phyloP scores from a whole-genome alignment of 2,797 vertebrate genomes.

The Pteronotus mesoamericanus region DNA sequence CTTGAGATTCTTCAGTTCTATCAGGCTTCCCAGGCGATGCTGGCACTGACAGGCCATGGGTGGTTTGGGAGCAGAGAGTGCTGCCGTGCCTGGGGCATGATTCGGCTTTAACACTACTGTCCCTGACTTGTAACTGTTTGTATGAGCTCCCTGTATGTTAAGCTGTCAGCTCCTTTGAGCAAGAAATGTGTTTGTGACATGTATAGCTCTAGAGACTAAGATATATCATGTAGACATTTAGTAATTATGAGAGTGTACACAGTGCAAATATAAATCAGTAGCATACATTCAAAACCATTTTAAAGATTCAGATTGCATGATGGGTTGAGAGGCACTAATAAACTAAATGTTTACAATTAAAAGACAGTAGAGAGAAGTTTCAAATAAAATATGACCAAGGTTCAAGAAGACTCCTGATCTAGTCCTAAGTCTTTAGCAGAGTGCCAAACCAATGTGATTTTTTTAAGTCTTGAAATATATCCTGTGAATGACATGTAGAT shows the following conservation, averaged over 20 bases:
- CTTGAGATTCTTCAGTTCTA: background rate
- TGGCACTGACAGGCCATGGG: too few relatives aligned
- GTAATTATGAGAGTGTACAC: background rate
- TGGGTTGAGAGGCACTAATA: background rate
- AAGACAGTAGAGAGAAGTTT: background rate
- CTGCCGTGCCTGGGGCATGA: background rate
- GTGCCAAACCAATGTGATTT: background rate
- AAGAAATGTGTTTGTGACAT: background rate
- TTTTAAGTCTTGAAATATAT: background rate
- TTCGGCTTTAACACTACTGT: background rate
- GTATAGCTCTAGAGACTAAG: background rate
- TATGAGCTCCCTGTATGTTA: background rate
- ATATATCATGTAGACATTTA: fast-evolving
- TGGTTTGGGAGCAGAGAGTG: background rate
- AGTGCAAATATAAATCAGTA: background rate
- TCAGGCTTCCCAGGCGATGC: background rate
- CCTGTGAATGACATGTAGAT: background rate
- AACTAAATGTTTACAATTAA: background rate
- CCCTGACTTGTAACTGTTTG: background rate
- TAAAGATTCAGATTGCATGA: background rate
- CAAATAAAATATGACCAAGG: background rate
- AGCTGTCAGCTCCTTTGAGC: background rate
- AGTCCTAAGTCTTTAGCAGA: background rate
- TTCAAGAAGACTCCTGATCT: background rate
- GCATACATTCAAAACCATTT: background rate